Conservation (phyloP, 1,140 invertebrate species). For the Leptinotarsa texana region DNA sequence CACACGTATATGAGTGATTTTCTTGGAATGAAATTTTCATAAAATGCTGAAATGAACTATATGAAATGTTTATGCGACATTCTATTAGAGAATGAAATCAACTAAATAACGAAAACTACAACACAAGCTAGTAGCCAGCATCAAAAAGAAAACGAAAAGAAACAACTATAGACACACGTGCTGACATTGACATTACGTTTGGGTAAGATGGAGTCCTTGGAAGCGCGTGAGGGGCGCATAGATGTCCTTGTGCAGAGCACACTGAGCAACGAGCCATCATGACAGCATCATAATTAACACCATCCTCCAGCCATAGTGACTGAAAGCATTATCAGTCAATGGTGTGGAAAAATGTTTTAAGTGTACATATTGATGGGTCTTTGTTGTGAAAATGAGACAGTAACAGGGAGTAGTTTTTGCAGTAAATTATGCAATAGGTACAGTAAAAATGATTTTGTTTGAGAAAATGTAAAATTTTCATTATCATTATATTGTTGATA, state of each 20-base stretch:
- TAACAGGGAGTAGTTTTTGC: too few species aligned
- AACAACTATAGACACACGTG: constrained; percentile 50
- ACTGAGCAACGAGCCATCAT: constrained; percentile 57
- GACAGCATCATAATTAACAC: constrained; percentile 49
- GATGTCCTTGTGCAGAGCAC: constrained; percentile 56
- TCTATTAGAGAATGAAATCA: neutral
- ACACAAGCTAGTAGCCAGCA: neutral
- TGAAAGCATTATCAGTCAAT: constrained; percentile 53
- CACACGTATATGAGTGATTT: too few species aligned
- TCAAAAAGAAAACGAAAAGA: constrained; percentile 20
- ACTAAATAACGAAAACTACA: neutral
- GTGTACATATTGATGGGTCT: neutral
- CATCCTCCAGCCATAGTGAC: constrained; percentile 72
- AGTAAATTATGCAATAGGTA: too few species aligned
- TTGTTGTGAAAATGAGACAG: neutral
- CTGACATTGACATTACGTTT: constrained; percentile 52
- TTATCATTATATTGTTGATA: too few species aligned
- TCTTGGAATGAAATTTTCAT: too few species aligned
- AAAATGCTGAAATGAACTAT: too few species aligned
- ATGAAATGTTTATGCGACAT: too few species aligned
- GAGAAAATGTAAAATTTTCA: too few species aligned
- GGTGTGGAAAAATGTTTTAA: neutral
- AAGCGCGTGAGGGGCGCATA: constrained; percentile 44
- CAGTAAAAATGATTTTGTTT: too few species aligned
- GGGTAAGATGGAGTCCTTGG: constrained; percentile 46